Percentiles rank a stretch among this genome's conserved stretches.
phyloP scores from a whole-genome alignment of 2,113 vertebrate species.

The Melanerpes aurifrons region DNA sequence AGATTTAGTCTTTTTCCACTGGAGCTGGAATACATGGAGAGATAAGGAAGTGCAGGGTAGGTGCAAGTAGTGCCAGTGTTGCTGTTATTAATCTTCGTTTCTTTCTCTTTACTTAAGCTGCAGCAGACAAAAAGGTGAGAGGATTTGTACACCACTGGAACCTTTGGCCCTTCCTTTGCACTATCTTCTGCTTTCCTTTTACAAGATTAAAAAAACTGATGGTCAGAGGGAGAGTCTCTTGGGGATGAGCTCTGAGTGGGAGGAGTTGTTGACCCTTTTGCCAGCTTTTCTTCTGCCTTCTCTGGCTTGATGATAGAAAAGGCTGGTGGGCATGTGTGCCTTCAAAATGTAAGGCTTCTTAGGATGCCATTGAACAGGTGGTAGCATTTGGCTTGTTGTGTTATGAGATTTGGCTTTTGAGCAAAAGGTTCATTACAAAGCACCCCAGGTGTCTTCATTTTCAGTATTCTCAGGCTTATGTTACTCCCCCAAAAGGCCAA shows the following conservation, averaged over 20 bases:
- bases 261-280: not conserved
- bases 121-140: not conserved
- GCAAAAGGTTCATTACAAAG: not conserved
- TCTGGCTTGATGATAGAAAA: not conserved
- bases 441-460: not conserved
- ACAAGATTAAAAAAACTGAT: not conserved
- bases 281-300: not conserved
- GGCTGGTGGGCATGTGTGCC: not conserved
- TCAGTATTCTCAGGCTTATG: fast-evolving
- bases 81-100: not conserved
- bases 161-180: not conserved
- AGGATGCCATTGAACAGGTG: not conserved
- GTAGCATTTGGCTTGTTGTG: not conserved
- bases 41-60: not conserved
- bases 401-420: constrained; percentile 6
- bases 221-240: not conserved
- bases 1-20: not conserved
- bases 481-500: not conserved
- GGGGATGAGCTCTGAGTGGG: not conserved
- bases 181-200: not conserved
- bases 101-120: not conserved
- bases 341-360: not conserved
- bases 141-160: not conserved
- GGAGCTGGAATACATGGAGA: not conserved
- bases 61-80: not conserved